Evolutionary conservation across 2,888 invertebrate genomes (phyloP).

Genomic region (Pandemis heparana): DNA sequence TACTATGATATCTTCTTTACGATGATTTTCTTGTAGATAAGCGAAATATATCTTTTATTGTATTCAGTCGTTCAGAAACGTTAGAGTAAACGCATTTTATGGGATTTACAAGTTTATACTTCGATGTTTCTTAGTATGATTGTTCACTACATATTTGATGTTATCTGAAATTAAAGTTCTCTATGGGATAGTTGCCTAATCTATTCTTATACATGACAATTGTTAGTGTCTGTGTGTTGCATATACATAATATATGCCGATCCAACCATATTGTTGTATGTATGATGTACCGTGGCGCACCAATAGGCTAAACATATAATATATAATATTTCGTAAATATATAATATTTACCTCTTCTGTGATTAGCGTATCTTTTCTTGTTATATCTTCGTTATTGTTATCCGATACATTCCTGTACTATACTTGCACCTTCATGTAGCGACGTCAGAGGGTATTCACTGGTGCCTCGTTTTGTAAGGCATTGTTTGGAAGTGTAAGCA

Average conservation of each 20-base stretch:
- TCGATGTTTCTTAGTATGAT: conserved; percentile 77
- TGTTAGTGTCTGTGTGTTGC: conserved; percentile 24
- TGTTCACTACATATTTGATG: conserved; percentile 63
- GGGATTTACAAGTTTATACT: conserved; percentile 67
- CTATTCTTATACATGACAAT: conserved; percentile 39
- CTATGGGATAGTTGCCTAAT: conserved; percentile 17
- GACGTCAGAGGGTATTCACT: conserved; percentile 61
- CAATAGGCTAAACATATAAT: conserved; percentile 55
- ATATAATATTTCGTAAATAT: conserved; percentile 70
- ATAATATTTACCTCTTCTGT: conserved; percentile 81
- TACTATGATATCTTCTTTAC: conserved; percentile 66
- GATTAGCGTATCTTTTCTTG: conserved; percentile 78
- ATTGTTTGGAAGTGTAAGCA: conserved; percentile 64
- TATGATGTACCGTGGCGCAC: conserved; percentile 61
- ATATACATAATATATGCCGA: conserved; percentile 2
- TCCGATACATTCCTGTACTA: conserved; percentile 78
- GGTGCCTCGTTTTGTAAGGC: conserved; percentile 71
- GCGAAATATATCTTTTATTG: conserved; percentile 69
- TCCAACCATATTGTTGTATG: conserved; percentile 48
- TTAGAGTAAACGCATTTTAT: conserved; percentile 67
- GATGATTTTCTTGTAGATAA: conserved; percentile 73
- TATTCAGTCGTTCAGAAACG: conserved; percentile 61
- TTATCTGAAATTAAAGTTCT: conserved; percentile 64
- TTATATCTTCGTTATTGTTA: conserved; percentile 72
- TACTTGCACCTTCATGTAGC: conserved; percentile 64